A percentile compares a stretch with the other conserved stretches of the same genome.
Conservation (phyloP, 2,888 invertebrate genomes). For the Agrenia bidenticulata region DNA sequence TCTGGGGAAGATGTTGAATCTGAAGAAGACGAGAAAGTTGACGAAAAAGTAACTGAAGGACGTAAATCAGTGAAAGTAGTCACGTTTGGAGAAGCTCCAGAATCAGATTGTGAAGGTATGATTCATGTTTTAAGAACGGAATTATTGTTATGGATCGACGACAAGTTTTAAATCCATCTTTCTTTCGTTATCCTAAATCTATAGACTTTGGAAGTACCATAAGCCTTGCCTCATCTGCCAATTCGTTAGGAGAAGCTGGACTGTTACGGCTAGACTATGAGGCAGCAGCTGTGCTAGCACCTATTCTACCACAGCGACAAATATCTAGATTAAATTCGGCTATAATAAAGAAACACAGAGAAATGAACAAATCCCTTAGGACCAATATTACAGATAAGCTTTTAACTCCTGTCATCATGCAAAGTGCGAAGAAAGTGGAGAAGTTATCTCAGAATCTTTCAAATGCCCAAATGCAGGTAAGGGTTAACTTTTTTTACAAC, state of each 20-base stretch:
- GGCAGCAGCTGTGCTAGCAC: slow-evolving; percentile 25
- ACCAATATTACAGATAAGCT: slow-evolving; percentile 45
- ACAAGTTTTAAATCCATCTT: slow-evolving; percentile 2
- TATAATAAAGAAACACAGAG: slow-evolving; percentile 41
- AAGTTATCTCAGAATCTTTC: slow-evolving; percentile 48
- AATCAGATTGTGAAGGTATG: slow-evolving; percentile 23
- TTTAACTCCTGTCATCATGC: slow-evolving; percentile 43
- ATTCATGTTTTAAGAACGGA: slow-evolving; percentile 22
- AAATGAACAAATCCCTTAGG: slow-evolving; percentile 44
- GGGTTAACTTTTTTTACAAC: too few relatives aligned
- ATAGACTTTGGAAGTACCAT: slow-evolving; percentile 32
- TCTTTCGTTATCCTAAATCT: slow-evolving; percentile 9
- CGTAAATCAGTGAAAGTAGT: slow-evolving; percentile 14
- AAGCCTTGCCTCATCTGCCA: slow-evolving; percentile 26
- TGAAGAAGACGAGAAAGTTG: slow-evolving; percentile 33
- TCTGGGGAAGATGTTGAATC: slow-evolving; percentile 45
- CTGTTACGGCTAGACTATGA: slow-evolving; percentile 22
- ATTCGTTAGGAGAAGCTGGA: slow-evolving; percentile 33
- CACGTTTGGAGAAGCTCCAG: slow-evolving; percentile 42
- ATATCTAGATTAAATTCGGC: slow-evolving; percentile 30
- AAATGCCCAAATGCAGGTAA: slow-evolving; percentile 48
- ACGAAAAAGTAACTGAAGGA: slow-evolving; percentile 19
- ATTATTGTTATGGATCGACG: not conserved
- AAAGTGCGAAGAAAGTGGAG: slow-evolving; percentile 42
- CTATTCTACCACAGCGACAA: slow-evolving; percentile 23